phyloP scores from a whole-genome alignment of 2,113 vertebrate genomes.

The Astatotilapia flaviijosephi region DNA sequence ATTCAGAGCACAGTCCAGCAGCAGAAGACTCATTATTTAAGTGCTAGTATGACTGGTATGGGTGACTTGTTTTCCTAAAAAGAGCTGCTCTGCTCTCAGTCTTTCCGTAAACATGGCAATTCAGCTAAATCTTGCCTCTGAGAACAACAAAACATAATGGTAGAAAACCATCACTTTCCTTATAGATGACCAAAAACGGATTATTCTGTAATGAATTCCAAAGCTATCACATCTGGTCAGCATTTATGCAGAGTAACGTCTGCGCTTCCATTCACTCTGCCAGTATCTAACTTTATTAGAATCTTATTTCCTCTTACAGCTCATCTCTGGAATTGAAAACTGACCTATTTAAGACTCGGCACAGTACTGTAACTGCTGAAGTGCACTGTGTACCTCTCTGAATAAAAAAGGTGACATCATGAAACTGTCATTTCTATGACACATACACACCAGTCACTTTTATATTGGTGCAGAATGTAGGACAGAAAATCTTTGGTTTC shows the following conservation, averaged over 20 bases:
- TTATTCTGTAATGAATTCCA: background rate
- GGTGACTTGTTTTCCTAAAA: slow-evolving; percentile 14
- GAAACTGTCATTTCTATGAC: slow-evolving; percentile 10
- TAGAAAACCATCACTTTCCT: background rate
- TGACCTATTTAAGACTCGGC: slow-evolving; percentile 24
- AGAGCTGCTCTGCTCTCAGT: background rate
- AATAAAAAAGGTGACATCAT: slow-evolving; percentile 4
- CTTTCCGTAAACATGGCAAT: background rate
- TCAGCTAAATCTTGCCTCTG: background rate
- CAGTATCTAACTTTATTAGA: background rate
- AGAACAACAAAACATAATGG: background rate
- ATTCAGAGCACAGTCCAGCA: slow-evolving; percentile 40
- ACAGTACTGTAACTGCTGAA: background rate
- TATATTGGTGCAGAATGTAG: background rate
- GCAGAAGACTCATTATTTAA: slow-evolving; percentile 39
- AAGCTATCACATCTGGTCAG: background rate
- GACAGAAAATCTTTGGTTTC: background rate
- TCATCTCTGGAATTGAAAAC: slow-evolving; percentile 3
- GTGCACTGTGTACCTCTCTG: background rate
- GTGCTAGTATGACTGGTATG: background rate
- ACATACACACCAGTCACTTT: background rate
- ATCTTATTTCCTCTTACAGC: slow-evolving; percentile 1
- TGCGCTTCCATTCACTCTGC: background rate
- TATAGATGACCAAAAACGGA: background rate
- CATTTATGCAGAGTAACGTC: background rate